Conservation (phyloP, 2,888 invertebrate species). For the Polydrusus cervinus region DNA sequence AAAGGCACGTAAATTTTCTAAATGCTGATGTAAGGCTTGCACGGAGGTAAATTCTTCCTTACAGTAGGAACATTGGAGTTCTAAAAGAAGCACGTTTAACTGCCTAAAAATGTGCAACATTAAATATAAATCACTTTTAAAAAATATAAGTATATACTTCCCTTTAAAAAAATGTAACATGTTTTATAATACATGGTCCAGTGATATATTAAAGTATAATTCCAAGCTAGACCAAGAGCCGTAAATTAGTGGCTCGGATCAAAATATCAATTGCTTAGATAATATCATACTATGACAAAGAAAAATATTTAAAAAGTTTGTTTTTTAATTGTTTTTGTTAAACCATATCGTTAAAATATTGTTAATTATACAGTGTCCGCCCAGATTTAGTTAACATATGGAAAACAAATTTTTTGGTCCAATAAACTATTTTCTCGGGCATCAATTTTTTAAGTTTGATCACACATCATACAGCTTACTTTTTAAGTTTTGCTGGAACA, state of each 20-base stretch:
- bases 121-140: neutral
- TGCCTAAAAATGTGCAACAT: constrained; percentile 8
- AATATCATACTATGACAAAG: no score
- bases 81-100: constrained; percentile 25
- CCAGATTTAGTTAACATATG: no score
- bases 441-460: no score
- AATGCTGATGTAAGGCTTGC: constrained; percentile 35
- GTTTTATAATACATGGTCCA: neutral
- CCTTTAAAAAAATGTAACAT: neutral
- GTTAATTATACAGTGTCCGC: no score
- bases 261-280: neutral
- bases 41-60: constrained; percentile 21
- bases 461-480: no score
- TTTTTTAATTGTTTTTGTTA: no score
- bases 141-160: neutral
- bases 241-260: neutral
- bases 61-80: constrained; percentile 19
- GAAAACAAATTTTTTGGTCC: no score
- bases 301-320: no score
- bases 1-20: constrained; percentile 32
- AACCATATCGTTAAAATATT: no score
- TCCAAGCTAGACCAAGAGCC: neutral
- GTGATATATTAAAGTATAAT: neutral
- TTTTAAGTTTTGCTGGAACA: no score
- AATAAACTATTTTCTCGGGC: no score